Evolutionary conservation across 1,140 invertebrate genomes (phyloP).

Genomic region (Aphidius ervi): DNA sequence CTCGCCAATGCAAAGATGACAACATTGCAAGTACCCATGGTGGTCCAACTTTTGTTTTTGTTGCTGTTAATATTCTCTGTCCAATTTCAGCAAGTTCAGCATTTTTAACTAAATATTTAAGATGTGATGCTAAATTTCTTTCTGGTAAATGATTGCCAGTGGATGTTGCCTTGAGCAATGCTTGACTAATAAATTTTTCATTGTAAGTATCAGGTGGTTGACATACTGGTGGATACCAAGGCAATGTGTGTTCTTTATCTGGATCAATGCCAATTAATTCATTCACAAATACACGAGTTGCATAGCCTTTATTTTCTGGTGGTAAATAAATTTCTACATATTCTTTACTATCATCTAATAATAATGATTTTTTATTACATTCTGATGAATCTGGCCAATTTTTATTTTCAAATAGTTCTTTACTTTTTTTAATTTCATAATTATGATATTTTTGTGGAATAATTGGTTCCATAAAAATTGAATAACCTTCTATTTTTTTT

Average conservation of each 20-base stretch:
- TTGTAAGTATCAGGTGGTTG: slow-evolving; percentile 45
- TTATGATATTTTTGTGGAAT: slow-evolving; percentile 32
- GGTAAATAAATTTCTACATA: slow-evolving; percentile 62
- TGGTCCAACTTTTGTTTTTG: slow-evolving; percentile 65
- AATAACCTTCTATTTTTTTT: slow-evolving; percentile 25
- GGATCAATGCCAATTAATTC: slow-evolving; percentile 60
- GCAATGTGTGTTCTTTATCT: slow-evolving; percentile 63
- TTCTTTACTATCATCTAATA: slow-evolving; percentile 28
- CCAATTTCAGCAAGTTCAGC: slow-evolving; percentile 68
- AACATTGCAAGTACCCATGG: slow-evolving; percentile 62
- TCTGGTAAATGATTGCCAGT: slow-evolving; percentile 26
- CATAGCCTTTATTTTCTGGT: slow-evolving; percentile 72
- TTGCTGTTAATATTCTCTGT: slow-evolving; percentile 67
- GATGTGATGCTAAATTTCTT: slow-evolving; percentile 25
- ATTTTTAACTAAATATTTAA: slow-evolving; percentile 35
- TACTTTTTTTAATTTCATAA: slow-evolving; percentile 30
- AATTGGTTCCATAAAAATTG: slow-evolving; percentile 35
- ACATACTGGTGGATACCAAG: slow-evolving; percentile 73
- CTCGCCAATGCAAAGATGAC: slow-evolving; percentile 67
- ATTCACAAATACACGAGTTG: slow-evolving; percentile 53
- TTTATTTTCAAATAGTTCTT: slow-evolving; percentile 31
- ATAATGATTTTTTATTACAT: slow-evolving; percentile 29
- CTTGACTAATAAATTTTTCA: slow-evolving; percentile 46
- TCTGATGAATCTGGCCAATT: slow-evolving; percentile 34
- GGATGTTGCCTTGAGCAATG: slow-evolving; percentile 30